Evolutionary conservation across 2,113 vertebrate genomes (phyloP).

Genomic region (Tricholaema leucomelas): DNA sequence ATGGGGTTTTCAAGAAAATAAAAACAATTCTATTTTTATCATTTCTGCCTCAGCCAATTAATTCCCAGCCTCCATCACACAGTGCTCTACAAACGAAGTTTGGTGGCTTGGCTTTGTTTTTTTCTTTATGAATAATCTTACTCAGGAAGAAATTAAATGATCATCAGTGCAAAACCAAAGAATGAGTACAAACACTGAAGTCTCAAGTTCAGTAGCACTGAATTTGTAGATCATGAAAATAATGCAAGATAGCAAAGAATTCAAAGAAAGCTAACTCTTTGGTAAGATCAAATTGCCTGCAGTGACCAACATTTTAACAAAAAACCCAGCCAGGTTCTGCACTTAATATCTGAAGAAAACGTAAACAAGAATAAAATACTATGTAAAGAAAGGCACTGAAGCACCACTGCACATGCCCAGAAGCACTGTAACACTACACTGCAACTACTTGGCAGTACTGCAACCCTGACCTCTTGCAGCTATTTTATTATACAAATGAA

Average conservation of each 20-base stretch:
- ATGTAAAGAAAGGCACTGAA: neutral
- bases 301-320: conserved; percentile 37
- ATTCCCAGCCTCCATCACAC: no score
- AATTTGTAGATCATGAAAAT: conserved; percentile 23
- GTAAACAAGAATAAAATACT: neutral
- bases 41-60: no score
- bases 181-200: neutral
- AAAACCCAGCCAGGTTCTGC: neutral
- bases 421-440: neutral
- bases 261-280: neutral
- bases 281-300: conserved; percentile 19
- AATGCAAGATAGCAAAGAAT: conserved; percentile 4
- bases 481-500: conserved; percentile 50
- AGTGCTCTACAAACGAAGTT: fast-evolving
- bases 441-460: conserved; percentile 17
- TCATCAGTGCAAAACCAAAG: neutral
- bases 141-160: neutral
- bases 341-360: conserved; percentile 36
- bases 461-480: neutral
- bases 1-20: no score
- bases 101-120: neutral
- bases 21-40: no score
- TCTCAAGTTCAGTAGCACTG: neutral
- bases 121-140: neutral
- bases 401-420: neutral